phyloP scores from a whole-genome alignment of 2,797 vertebrate genomes.

The Catharus ustulatus region DNA sequence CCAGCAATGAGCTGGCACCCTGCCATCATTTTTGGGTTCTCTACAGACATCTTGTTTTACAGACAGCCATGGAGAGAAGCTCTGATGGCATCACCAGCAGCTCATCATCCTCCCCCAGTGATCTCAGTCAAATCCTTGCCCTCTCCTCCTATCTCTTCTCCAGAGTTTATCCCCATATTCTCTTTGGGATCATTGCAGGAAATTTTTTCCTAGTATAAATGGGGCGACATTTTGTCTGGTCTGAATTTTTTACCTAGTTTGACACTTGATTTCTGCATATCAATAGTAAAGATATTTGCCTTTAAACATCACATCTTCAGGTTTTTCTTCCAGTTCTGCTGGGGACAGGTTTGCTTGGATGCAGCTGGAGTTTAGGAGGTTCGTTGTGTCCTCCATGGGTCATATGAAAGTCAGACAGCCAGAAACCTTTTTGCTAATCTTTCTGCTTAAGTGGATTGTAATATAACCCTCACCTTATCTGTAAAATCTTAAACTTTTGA shows the following conservation, averaged over 20 bases:
- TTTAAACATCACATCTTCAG: not conserved
- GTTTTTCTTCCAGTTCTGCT: not conserved
- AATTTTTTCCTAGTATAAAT: not conserved
- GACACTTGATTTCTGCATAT: not conserved
- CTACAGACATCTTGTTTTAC: not conserved
- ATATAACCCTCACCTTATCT: not conserved
- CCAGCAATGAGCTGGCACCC: not conserved
- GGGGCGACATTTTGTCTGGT: not conserved
- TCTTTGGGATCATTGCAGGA: not conserved
- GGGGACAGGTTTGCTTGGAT: not conserved
- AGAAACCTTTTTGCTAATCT: not conserved
- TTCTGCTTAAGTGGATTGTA: not conserved
- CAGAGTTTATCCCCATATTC: not conserved
- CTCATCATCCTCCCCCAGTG: not conserved
- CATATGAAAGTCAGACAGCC: not conserved
- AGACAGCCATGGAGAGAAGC: not conserved
- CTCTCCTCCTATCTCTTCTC: not conserved
- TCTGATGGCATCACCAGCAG: not conserved
- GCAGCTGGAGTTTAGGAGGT: not conserved
- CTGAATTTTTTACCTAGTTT: not conserved
- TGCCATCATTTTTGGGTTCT: not conserved
- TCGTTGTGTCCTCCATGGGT: not conserved
- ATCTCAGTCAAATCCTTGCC: not conserved
- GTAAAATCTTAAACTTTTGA: not conserved
- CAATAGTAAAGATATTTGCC: not conserved